Evolutionary conservation across 2,113 vertebrate species (phyloP).

Genomic region (Tiliqua scincoides): DNA sequence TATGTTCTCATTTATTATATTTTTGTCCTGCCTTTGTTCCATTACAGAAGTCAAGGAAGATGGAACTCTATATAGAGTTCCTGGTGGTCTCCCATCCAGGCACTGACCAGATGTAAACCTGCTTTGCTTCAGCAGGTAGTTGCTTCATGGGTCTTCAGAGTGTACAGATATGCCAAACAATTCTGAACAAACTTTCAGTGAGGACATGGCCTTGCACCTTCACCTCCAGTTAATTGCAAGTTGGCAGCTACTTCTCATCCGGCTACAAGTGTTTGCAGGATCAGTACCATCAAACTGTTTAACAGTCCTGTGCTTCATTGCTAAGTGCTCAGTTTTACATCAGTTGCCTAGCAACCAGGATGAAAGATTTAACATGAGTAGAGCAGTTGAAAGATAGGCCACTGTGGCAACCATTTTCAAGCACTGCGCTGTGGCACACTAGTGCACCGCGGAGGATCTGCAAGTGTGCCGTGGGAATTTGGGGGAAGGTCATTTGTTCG

Average conservation of each 20-base stretch:
- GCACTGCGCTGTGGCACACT: too few relatives aligned
- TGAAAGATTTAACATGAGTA: neutral
- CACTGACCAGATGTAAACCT: too few relatives aligned
- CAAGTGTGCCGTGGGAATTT: too few relatives aligned
- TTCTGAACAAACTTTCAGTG: neutral
- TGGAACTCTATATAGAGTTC: too few relatives aligned
- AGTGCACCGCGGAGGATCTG: too few relatives aligned
- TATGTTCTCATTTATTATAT: too few relatives aligned
- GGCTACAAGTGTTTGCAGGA: neutral
- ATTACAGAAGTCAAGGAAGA: neutral
- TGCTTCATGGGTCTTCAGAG: neutral
- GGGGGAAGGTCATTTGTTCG: too few relatives aligned
- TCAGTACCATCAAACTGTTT: neutral
- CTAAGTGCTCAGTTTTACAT: neutral
- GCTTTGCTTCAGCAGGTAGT: neutral
- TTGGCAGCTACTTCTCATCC: neutral
- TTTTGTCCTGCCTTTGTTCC: neutral
- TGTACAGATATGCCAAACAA: neutral
- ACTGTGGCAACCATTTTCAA: too few relatives aligned
- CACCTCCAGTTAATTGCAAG: neutral
- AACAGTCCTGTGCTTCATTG: neutral
- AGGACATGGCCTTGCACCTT: neutral
- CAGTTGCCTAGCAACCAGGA: slow-evolving; percentile 10
- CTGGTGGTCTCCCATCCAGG: too few relatives aligned
- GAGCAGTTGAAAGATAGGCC: neutral